Base-by-base conservation (phyloP, 1,140 invertebrate species). In the Drosophila repletoides region DNA sequence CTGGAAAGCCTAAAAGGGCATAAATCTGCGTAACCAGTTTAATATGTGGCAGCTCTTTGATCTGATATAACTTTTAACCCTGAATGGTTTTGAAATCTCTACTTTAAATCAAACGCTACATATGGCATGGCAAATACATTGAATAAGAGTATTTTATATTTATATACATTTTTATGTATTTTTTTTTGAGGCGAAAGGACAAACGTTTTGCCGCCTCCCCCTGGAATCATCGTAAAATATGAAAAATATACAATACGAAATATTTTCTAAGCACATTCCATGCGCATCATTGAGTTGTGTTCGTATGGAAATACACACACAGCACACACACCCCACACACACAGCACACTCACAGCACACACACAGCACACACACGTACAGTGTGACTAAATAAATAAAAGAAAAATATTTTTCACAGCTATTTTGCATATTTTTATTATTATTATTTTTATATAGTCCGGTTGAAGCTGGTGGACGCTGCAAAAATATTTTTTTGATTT, bases 301-400 rank as follows among this genome's bases (percentile, higher is more conserved):
- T 46, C 19, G 40, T 52, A 60, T 19, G 19, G 24, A 26, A 46
- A 12, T 33, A 31, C 19, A 19, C 14, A 19, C 2, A 12, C 24
- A 52, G 38, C 15, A 22, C 5, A 22, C 17, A 7, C 12, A 40
- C 5, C n/a, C n/a, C n/a, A 28, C 2, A 26, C 7, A 52, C 5
- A 28, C n/a, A 2, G 0, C 3, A 49, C 3, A 31, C 1, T 29
- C 15, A 29, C 9, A 52, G n/a, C 21, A 26, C 4, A 26, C 0
- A 28, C 3, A 9, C 14, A 36, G 2, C 19, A 26, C 29, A 29
- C 4, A 29, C 10, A 58, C 10, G 22, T n/a, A n/a, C n/a, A 53
- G 70, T 70, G 73, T 43, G 73, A 84, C 73, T 77, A 84, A 83
- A 83, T 84, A 83, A 83, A 83, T 83, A 83, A 77, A 84, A 77